Evolutionary conservation across 2,888 invertebrate genomes (phyloP), one percentile per base, ranked within the genome.

Genomic region (Lepas anatifera): DNA sequence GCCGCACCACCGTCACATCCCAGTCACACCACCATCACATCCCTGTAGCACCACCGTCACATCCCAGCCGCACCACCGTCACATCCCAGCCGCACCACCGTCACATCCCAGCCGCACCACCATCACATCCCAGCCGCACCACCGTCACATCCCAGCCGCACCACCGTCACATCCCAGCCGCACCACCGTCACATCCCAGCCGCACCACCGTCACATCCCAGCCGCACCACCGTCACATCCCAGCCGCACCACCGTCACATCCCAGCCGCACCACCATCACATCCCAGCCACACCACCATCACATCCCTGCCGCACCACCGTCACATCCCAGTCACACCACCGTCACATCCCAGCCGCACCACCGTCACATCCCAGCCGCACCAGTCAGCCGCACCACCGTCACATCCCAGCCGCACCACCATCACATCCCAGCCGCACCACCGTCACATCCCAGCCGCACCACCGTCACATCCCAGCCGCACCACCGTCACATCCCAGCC

Each of bases 1-100:
- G 74, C 75, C 76, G 74, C 68, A 73, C 73, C 50, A 73, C 73
- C 52, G 74, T 75, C 73, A 75, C 39, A 7, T 39, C 8, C 8
- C 39, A 41, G 11, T 16, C 11, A 16, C 41, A 41, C 41, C 41
- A 16, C 41, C 16, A 16, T 2, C 41, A 10, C 4, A 10, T 41
- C 11, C 1, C 41, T 13, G 11, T 16, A 4, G 41, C 41, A 39
- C 39, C 39, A 13, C 39, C 13, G 39, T 39, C 39, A 7, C 39
- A 7, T 39, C 7, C 8, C 39, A 41, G 11, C 41, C 11, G 41
- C 41, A 41, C 41, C 41, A 16, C 41, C 16, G 41, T 2, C 41
- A 10, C 4, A 10, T 41, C 11, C 11, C 41, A 41, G 11, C 41
- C 11, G 41, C 71, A 73, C 63, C 69, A 70, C 22, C 71, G 71